Evolutionary conservation across 2,888 invertebrate genomes (phyloP), one percentile per base, ranked within the genome.

Genomic region (Agelastica alni): DNA sequence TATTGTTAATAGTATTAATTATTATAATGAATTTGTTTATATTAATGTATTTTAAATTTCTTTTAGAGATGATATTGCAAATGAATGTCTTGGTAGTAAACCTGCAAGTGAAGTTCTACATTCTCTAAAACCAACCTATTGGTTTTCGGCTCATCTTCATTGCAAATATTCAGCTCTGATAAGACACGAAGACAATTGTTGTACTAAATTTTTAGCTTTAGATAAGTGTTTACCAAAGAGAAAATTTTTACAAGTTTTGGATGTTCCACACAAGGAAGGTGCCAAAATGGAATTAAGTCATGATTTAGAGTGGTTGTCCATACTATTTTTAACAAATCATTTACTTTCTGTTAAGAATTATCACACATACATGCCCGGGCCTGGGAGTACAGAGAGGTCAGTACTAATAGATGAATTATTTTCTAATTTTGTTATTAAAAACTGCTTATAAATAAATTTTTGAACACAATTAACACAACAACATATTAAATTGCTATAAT

Each of bases 71-170:
- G 98, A 99, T 66, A 86, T 98, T 59, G 85, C 90, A 57, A 80
- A 80, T 4, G 87, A 90, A 58, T 79, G 81, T 60, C 79, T 99
- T n/a, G 99, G 99, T 9, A 96, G 93, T 77, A 85, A 87, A 31
- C 90, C 93, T 3, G 84, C 87, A 45, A 87, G 89, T 77, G 91
- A 93, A 59, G 77, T 99, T 22, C 77, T 99, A n/a, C 79, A 85
- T 51, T 75, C 80, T 28, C 74, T 98, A 47, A 85, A 91, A 72
- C 99, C 99, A 5, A 79, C 81, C 0, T 93, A 91, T 77, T 99
- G 98, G 97, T 99, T 99, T 79, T 81, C 96, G 5, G 99, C 96
- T 20, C 99, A 99, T 81, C 80, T 99, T 61, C 99, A 99, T 77
- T 93, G 93, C 66, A 93, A 95, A 78, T 99, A 96, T 80, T 86